phyloP scores from a whole-genome alignment of 2,888 invertebrate species.

The Machimus atricapillus region DNA sequence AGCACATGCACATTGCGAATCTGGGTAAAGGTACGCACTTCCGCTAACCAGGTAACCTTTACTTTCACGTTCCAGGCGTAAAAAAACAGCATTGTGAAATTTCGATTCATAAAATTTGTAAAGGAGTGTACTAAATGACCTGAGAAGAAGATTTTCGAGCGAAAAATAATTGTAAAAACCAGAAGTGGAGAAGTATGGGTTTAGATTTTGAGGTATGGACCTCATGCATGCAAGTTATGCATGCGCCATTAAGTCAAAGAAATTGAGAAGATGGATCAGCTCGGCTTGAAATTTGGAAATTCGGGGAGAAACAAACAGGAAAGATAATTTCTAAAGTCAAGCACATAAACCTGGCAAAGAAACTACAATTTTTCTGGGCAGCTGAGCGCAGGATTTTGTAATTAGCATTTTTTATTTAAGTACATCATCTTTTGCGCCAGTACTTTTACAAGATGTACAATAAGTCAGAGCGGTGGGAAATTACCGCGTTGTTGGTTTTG shows the following conservation, averaged over 20 bases:
- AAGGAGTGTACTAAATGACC: not conserved
- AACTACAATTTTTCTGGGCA: not conserved
- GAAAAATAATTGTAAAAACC: not conserved
- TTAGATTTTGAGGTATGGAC: not conserved
- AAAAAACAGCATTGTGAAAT: not conserved
- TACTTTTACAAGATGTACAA: not conserved
- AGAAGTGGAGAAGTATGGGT: not conserved
- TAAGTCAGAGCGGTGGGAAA: not conserved
- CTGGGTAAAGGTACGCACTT: not conserved
- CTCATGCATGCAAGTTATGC: not conserved
- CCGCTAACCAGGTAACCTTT: not conserved
- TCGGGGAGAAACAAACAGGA: not conserved
- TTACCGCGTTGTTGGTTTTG: not conserved
- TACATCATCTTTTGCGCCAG: not conserved
- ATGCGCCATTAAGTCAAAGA: not conserved
- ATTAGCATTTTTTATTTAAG: not conserved
- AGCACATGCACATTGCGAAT: not conserved
- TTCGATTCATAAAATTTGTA: not conserved
- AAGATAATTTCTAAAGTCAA: not conserved
- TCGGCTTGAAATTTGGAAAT: not conserved
- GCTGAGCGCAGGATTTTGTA: not conserved
- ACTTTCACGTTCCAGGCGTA: not conserved
- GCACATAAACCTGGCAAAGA: not conserved
- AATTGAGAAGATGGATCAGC: not conserved
- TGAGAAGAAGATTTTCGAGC: not conserved